A percentile compares a stretch with the other conserved stretches of the same genome.
These are phyloP conservation scores for Drosophila trichaetosa DNA, from an alignment of 2,888 invertebrate genomes.

Conservation along the genomic window DNA sequence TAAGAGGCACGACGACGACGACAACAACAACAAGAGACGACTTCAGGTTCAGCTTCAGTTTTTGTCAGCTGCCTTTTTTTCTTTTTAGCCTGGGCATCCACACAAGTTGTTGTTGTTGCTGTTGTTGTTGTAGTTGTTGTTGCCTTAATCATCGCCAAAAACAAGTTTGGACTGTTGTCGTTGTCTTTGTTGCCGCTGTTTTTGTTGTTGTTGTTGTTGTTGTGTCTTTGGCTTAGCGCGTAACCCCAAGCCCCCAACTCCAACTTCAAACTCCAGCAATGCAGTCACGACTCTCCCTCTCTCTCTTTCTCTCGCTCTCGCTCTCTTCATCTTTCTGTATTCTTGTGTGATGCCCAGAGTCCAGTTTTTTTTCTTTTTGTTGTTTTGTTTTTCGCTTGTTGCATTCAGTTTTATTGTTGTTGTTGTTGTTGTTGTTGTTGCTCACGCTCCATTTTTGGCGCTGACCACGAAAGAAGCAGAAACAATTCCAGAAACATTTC, in stretches of 20 bases:
- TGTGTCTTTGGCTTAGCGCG: constrained; percentile 47
- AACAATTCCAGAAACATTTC: constrained; percentile 38
- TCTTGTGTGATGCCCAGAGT: constrained; percentile 13
- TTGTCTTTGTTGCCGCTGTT: constrained; percentile 1
- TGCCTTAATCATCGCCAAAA: constrained; percentile 73
- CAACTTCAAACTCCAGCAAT: constrained; percentile 14
- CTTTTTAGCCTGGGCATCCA: constrained; percentile 41
- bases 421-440: constrained; percentile 18
- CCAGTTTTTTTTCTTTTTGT: constrained; percentile 50
- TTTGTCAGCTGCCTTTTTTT: constrained; percentile 45
- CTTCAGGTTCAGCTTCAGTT: constrained; percentile 9
- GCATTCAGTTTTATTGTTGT: constrained; percentile 21
- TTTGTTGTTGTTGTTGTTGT: constrained; percentile 21
- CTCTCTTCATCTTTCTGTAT: neutral
- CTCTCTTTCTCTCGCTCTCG: neutral
- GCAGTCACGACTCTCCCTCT: constrained; percentile 9
- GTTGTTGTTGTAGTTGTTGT: constrained; percentile 29
- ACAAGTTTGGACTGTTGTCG: constrained; percentile 52
- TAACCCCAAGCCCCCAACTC: constrained; percentile 38
- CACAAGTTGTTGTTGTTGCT: constrained; percentile 12
- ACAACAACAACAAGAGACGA: constrained; percentile 8
- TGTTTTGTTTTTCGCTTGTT: constrained; percentile 32
- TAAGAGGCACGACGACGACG: constrained; percentile 23
- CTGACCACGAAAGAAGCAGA: constrained; percentile 33
- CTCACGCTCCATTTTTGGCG: constrained; percentile 59